Evolutionary conservation across 2,113 vertebrate genomes (phyloP).

Genomic region (Dipodomys merriami): DNA sequence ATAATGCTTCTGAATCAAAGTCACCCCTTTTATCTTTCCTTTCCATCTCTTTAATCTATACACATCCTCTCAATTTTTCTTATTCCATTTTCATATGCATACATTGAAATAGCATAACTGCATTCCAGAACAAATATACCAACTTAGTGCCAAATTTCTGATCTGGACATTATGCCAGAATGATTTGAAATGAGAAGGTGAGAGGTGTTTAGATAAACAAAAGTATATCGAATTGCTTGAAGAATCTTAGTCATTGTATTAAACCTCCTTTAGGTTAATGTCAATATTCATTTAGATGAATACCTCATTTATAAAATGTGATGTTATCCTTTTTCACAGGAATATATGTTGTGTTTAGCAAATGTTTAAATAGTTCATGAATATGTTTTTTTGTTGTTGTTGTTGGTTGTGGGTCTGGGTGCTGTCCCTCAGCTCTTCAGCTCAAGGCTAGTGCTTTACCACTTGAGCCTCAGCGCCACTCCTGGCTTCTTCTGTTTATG

Average conservation of each 20-base stretch:
- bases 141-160: not conserved
- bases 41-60: no score
- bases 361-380: not conserved
- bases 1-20: no score
- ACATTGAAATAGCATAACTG: not conserved
- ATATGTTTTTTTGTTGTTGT: not conserved
- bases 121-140: not conserved
- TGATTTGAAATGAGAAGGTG: not conserved
- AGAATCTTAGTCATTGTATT: not conserved
- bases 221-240: not conserved
- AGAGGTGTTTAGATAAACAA: not conserved
- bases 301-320: not conserved
- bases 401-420: no score
- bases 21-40: no score
- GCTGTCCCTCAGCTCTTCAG: no score
- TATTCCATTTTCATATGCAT: no score
- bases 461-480: no score
- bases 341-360: not conserved
- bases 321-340: not conserved
- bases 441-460: no score
- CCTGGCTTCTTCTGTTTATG: no score
- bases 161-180: not conserved
- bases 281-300: not conserved
- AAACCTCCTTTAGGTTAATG: not conserved
- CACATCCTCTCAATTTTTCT: no score